These are phyloP conservation scores for Ibycter americanus DNA, from an alignment of 2,797 vertebrate genomes.

Conservation along the genomic window DNA sequence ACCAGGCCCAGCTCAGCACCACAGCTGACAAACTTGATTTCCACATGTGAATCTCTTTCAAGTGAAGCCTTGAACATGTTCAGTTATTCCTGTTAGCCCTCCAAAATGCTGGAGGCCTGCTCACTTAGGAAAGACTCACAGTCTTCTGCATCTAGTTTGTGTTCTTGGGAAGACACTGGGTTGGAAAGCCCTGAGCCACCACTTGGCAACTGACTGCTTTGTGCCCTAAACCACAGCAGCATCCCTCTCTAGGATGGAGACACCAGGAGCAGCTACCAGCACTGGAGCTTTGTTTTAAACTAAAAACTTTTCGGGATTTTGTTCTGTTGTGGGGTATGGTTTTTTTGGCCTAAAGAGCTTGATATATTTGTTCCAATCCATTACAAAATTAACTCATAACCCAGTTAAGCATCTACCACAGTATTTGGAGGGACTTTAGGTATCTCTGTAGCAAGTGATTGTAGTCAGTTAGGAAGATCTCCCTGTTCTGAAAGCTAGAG, in stretches of 20 bases:
- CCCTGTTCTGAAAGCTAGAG: background rate
- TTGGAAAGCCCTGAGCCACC: background rate
- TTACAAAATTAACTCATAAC: background rate
- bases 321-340: background rate
- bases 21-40: background rate
- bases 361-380: background rate
- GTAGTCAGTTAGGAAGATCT: background rate
- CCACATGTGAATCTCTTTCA: background rate
- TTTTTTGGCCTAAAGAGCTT: background rate
- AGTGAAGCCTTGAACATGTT: background rate
- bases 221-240: background rate
- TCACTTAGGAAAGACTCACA: background rate
- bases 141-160: background rate
- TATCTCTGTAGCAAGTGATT: background rate
- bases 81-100: background rate
- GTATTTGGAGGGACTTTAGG: background rate
- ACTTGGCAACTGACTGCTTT: fast-evolving
- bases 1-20: fast-evolving
- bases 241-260: background rate
- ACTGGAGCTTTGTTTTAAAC: background rate
- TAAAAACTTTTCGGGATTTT: background rate
- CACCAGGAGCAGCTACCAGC: background rate
- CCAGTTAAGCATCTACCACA: background rate
- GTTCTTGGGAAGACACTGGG: background rate
- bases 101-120: background rate